Evolutionary conservation across 2,113 vertebrate genomes (phyloP).

Genomic region (Phylloscopus trochilus): DNA sequence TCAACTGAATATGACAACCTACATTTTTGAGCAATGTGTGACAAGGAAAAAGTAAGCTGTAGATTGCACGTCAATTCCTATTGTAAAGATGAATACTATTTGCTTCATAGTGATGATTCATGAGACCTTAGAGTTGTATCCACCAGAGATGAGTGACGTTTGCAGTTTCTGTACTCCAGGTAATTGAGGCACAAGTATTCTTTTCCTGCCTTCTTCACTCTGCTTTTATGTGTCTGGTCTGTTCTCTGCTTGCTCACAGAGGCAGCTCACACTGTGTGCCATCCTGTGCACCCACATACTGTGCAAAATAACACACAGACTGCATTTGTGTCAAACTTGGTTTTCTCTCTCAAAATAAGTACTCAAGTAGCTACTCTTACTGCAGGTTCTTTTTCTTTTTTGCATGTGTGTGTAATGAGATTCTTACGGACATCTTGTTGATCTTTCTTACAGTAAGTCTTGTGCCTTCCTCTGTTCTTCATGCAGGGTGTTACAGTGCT

Average conservation of each 20-base stretch:
- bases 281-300: neutral
- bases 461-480: neutral
- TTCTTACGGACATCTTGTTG: neutral
- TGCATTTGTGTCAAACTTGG: neutral
- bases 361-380: neutral
- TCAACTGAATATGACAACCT: neutral
- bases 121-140: neutral
- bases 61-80: neutral
- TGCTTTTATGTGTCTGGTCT: neutral
- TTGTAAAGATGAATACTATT: neutral
- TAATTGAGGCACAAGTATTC: neutral
- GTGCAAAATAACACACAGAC: neutral
- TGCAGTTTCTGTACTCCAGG: neutral
- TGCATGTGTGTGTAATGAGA: neutral
- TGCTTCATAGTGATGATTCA: neutral
- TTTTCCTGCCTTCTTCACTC: neutral
- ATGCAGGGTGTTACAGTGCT: neutral
- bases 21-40: neutral
- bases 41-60: neutral
- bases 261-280: neutral
- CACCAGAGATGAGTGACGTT: neutral
- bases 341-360: neutral
- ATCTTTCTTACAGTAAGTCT: neutral
- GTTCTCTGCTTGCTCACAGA: neutral
- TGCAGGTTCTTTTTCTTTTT: neutral